Conservation (phyloP, 1,140 invertebrate species). For the Conopomorpha cramerella region DNA sequence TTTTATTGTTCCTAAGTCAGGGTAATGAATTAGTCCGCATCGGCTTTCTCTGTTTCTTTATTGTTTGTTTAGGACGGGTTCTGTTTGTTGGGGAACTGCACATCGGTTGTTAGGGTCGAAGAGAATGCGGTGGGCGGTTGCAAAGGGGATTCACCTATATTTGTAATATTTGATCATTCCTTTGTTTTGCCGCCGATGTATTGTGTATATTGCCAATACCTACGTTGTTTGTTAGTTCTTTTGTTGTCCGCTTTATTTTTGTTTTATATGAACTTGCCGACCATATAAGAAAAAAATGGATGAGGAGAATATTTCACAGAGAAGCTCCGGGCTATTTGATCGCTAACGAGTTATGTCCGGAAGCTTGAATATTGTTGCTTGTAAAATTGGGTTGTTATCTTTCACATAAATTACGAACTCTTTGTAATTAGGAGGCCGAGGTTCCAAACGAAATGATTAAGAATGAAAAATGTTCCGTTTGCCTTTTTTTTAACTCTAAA, state of each 20-base stretch:
- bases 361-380: constrained; percentile 36
- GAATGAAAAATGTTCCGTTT: no score
- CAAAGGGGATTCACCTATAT: constrained; percentile 33
- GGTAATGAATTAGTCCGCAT: constrained; percentile 50
- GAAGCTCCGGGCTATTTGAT: constrained; percentile 30
- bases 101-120: constrained; percentile 18
- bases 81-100: constrained; percentile 39
- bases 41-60: constrained; percentile 27
- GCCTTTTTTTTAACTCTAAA: no score
- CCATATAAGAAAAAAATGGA: no score
- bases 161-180: no score
- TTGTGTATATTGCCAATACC: no score
- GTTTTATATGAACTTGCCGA: no score
- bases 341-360: constrained; percentile 37
- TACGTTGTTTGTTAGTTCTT: no score
- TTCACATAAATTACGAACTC: constrained; percentile 20
- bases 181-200: no score
- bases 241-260: constrained; percentile 19
- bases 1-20: constrained; percentile 36
- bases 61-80: constrained; percentile 38
- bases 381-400: constrained; percentile 29
- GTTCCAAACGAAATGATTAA: constrained; percentile 10
- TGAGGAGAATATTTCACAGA: constrained; percentile 33
- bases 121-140: constrained; percentile 28
- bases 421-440: constrained; percentile 15